Conservation (phyloP, 2,888 invertebrate species). For the Ochlodes sylvanus region DNA sequence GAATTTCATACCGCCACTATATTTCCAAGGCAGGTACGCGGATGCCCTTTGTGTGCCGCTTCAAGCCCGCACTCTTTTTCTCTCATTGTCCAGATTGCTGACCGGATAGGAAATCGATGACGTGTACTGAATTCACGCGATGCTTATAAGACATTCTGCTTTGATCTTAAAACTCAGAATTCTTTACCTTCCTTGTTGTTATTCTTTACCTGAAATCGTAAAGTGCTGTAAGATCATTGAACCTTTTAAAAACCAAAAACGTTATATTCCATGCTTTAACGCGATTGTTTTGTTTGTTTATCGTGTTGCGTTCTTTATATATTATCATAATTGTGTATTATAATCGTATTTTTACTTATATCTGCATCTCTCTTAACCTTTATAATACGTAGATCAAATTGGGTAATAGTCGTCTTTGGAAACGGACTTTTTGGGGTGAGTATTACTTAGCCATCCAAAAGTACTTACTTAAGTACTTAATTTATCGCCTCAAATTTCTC, state of each 20-base stretch:
- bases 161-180: constrained; percentile 8
- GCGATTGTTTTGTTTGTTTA: not conserved
- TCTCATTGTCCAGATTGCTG: constrained; percentile 65
- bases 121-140: constrained; percentile 56
- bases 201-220: constrained; percentile 2
- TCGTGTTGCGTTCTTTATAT: no score
- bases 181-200: not conserved
- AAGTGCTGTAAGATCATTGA: not conserved
- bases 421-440: no score
- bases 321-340: no score
- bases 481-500: no score
- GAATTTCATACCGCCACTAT: constrained; percentile 56
- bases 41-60: constrained; percentile 59
- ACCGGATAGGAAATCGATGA: constrained; percentile 65
- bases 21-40: constrained; percentile 58
- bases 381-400: no score
- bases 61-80: constrained; percentile 58
- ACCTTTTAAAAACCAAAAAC: not conserved
- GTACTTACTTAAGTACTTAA: no score
- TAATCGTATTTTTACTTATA: no score
- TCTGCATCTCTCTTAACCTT: no score
- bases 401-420: no score
- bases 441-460: no score
- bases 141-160: constrained; percentile 38
- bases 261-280: no score